phyloP scores from a whole-genome alignment of 1,140 invertebrate species.

The Gerris buenoi region DNA sequence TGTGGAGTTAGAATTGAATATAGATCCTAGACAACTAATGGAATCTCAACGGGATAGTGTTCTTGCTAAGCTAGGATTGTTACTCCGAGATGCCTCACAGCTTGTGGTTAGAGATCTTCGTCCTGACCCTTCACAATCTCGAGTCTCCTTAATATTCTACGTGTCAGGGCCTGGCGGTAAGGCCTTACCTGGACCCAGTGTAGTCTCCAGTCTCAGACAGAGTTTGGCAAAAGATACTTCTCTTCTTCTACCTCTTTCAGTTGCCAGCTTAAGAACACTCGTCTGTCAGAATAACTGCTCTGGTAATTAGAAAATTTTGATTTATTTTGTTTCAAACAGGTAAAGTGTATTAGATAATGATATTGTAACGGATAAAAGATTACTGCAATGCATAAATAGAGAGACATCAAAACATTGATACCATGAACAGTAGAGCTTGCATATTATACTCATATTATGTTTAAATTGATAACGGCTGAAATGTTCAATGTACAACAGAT shows the following conservation, averaged over 20 bases:
- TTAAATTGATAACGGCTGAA: no score
- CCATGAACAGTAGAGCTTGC: no score
- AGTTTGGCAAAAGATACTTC: conserved; percentile 48
- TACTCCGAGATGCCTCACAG: conserved; percentile 50
- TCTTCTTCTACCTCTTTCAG: conserved; percentile 52
- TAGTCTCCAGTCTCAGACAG: conserved; percentile 44
- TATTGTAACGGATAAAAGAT: no score
- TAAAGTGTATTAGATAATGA: no score
- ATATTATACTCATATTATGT: no score
- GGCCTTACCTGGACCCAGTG: conserved; percentile 36
- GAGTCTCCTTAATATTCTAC: conserved; percentile 44
- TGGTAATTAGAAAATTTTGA: conserved; percentile 29
- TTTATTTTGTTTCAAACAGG: no score
- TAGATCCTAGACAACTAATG: conserved; percentile 44
- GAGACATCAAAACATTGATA: no score
- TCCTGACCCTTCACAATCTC: conserved; percentile 41
- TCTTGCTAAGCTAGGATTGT: conserved; percentile 54
- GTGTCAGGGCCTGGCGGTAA: conserved; percentile 34
- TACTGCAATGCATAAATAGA: no score
- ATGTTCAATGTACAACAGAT: no score
- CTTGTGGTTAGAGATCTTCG: conserved; percentile 45
- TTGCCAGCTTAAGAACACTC: conserved; percentile 59
- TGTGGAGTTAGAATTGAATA: conserved; percentile 63
- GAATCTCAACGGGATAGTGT: conserved; percentile 57
- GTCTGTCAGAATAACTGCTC: conserved; percentile 89